phyloP scores from a whole-genome alignment of 2,797 vertebrate species.

The Allobates femoralis region DNA sequence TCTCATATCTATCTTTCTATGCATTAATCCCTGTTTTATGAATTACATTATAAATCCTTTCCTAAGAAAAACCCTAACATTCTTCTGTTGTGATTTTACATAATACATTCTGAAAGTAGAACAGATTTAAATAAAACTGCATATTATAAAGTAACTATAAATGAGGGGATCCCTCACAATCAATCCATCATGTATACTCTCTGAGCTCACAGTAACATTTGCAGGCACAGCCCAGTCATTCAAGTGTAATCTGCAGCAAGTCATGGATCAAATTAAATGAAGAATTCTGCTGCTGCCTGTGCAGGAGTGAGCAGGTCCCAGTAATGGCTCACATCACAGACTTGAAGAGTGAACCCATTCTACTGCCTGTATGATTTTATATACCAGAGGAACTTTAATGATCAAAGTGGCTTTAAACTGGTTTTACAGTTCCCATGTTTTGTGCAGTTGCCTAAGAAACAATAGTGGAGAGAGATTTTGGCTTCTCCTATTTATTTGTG shows the following conservation, averaged over 20 bases:
- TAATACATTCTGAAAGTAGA: not conserved
- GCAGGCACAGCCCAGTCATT: not conserved
- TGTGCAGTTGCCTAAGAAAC: slow-evolving; percentile 45
- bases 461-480: slow-evolving; percentile 23
- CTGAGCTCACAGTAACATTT: not conserved
- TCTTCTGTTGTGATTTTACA: not conserved
- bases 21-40: not conserved
- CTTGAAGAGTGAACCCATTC: slow-evolving; percentile 6
- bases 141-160: not conserved
- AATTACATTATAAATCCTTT: not conserved
- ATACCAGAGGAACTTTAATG: slow-evolving; percentile 33
- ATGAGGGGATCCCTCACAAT: not conserved
- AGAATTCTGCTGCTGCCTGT: not conserved
- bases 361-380: slow-evolving; percentile 32
- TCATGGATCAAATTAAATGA: slow-evolving; percentile 23
- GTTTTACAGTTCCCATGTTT: slow-evolving; percentile 58
- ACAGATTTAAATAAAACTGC: not conserved
- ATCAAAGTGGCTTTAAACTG: slow-evolving; percentile 45
- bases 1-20: not conserved
- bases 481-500: slow-evolving; percentile 54
- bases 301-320: not conserved
- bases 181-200: too few relatives aligned
- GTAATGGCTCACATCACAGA: slow-evolving; percentile 11
- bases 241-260: slow-evolving; percentile 11
- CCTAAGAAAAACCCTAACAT: not conserved